phyloP scores from a whole-genome alignment of 35 echinoderm and acorn worm genomes.

The Ophiothrix spiculata region DNA sequence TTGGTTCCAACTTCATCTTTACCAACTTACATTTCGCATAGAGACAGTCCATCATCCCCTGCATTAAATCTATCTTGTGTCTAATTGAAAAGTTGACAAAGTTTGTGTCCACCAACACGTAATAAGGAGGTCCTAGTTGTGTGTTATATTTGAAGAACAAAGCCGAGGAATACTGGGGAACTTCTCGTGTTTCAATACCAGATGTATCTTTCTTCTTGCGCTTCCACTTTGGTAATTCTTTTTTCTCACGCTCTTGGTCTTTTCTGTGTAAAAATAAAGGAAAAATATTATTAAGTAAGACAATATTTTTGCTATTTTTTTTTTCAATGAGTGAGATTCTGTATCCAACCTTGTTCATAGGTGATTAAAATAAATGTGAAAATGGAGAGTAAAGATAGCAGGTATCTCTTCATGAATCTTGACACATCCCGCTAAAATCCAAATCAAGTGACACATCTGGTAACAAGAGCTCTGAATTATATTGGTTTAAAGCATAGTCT shows the following conservation, averaged over 20 bases:
- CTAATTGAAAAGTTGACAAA: constrained; percentile 98
- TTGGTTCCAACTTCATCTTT: too few relatives aligned
- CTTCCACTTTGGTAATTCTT: constrained; percentile 60
- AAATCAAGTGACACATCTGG: too few relatives aligned
- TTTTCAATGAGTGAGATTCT: too few relatives aligned
- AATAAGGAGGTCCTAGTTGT: constrained; percentile 90
- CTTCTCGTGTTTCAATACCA: constrained; percentile 57
- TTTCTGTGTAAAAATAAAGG: constrained; percentile 52
- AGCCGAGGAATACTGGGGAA: constrained; percentile 94
- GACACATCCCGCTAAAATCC: too few relatives aligned
- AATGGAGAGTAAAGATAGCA: too few relatives aligned
- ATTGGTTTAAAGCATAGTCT: too few relatives aligned
- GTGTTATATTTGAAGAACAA: constrained; percentile 99
- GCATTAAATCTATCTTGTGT: constrained; percentile 88
- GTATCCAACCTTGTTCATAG: too few relatives aligned
- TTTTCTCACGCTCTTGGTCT: constrained; percentile 66
- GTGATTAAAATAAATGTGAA: too few relatives aligned
- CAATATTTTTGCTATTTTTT: too few relatives aligned
- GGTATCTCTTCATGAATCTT: too few relatives aligned
- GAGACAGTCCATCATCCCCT: constrained; percentile 96
- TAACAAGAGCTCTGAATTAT: too few relatives aligned
- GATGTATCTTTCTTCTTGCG: constrained; percentile 49
- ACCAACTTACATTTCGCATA: constrained; percentile 99
- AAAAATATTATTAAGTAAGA: too few relatives aligned
- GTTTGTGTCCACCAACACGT: constrained; percentile 91